Conservation (phyloP, 2,113 vertebrate species). For the Megaceryle torquata region DNA sequence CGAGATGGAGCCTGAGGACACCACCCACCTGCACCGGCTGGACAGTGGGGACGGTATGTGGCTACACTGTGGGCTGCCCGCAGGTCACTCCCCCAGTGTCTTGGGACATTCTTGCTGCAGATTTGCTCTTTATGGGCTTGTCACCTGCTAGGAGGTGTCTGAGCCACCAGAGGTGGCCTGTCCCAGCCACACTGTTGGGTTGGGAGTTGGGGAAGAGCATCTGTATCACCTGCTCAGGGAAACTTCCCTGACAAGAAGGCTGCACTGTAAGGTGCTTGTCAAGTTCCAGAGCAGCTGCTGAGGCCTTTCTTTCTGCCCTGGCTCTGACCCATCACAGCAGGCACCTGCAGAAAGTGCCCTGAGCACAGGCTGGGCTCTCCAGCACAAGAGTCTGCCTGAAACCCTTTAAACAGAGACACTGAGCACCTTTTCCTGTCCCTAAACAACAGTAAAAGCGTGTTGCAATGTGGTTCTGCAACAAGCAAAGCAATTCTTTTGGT, state of each 20-base stretch:
- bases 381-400: rapidly evolving
- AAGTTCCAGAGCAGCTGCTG: background rate
- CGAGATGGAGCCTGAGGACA: conserved; percentile 77
- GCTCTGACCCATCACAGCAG: background rate
- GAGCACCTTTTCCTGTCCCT: background rate
- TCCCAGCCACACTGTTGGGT: background rate
- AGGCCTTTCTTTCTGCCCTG: background rate
- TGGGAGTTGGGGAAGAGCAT: background rate
- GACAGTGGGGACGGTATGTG: conserved; percentile 73
- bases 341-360: background rate
- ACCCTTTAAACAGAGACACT: rapidly evolving
- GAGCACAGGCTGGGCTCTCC: background rate
- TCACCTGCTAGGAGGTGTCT: background rate
- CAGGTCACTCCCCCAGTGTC: rapidly evolving
- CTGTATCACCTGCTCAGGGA: background rate
- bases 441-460: background rate
- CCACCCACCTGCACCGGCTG: conserved; percentile 70
- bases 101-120: rapidly evolving
- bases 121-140: background rate
- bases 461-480: background rate
- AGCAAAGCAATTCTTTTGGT: rapidly evolving
- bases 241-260: background rate
- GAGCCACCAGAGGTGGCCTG: background rate
- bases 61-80: rapidly evolving
- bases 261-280: rapidly evolving